A percentile compares a stretch with the other conserved stretches of the same genome.
phyloP scores from a whole-genome alignment of 2,113 vertebrate species.

The Taxidea taxus region DNA sequence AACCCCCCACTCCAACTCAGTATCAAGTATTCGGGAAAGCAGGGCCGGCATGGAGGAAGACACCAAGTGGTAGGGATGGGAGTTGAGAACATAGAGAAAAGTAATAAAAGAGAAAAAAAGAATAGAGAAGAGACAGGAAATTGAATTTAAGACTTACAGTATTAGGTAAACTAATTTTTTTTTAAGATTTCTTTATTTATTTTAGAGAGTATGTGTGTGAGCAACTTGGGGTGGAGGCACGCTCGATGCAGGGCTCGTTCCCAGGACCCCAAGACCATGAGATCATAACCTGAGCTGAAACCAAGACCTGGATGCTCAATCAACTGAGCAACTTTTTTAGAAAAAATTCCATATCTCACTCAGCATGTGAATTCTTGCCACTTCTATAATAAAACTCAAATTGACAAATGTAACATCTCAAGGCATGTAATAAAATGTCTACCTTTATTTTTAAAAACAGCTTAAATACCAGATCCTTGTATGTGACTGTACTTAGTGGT shows the following conservation, averaged over 20 bases:
- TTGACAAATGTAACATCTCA: background rate
- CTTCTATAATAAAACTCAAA: background rate
- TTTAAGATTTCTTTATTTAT: background rate
- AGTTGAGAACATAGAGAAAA: background rate
- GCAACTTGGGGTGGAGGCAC: background rate
- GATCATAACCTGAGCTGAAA: background rate
- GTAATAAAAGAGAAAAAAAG: background rate
- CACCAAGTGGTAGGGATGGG: background rate
- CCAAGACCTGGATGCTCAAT: background rate
- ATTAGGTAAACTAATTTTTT: background rate
- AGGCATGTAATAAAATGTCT: background rate
- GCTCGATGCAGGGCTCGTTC: background rate
- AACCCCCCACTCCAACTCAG: background rate
- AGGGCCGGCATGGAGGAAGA: no score
- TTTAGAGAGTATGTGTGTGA: background rate
- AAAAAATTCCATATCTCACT: background rate
- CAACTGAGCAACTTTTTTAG: background rate
- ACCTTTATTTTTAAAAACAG: background rate
- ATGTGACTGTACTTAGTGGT: background rate
- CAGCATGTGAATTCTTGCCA: background rate
- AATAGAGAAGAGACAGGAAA: background rate
- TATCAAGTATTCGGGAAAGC: background rate
- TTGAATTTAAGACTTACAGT: background rate
- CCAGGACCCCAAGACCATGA: background rate
- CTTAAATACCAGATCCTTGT: background rate